Evolutionary conservation across 2,113 vertebrate genomes (phyloP).

Genomic region (Thymallus thymallus): DNA sequence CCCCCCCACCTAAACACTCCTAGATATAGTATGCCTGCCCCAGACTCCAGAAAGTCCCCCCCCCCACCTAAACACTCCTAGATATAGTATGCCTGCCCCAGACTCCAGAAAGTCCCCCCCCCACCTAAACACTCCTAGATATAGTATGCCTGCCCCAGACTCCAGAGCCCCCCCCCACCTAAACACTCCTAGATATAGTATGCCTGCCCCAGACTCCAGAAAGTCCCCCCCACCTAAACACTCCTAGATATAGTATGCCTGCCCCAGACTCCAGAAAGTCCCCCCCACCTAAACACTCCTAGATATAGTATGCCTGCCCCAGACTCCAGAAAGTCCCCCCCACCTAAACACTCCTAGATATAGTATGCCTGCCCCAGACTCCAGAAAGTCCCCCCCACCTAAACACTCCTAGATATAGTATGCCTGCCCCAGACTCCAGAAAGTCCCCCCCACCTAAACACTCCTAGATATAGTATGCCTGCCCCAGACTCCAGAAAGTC

Average conservation of each 20-base stretch:
- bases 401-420: slow-evolving; percentile 13
- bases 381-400: not conserved
- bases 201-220: too few relatives aligned
- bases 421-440: slow-evolving; percentile 7
- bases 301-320: slow-evolving; percentile 7
- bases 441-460: not conserved
- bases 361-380: slow-evolving; percentile 2
- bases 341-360: slow-evolving; percentile 3
- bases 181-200: too few relatives aligned
- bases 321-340: not conserved
- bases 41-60: slow-evolving; percentile 2
- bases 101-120: slow-evolving; percentile 4
- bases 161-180: not conserved
- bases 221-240: not conserved
- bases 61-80: not conserved
- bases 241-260: slow-evolving; percentile 18
- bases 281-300: not conserved
- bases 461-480: slow-evolving; percentile 18
- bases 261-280: slow-evolving; percentile 2
- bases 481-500: slow-evolving; percentile 2
- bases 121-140: slow-evolving; percentile 2
- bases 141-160: not conserved
- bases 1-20: not conserved
- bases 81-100: slow-evolving; percentile 5
- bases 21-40: slow-evolving; percentile 9